Evolutionary conservation across 2,888 invertebrate species (phyloP).

Genomic region (Dendrolimus houi): DNA sequence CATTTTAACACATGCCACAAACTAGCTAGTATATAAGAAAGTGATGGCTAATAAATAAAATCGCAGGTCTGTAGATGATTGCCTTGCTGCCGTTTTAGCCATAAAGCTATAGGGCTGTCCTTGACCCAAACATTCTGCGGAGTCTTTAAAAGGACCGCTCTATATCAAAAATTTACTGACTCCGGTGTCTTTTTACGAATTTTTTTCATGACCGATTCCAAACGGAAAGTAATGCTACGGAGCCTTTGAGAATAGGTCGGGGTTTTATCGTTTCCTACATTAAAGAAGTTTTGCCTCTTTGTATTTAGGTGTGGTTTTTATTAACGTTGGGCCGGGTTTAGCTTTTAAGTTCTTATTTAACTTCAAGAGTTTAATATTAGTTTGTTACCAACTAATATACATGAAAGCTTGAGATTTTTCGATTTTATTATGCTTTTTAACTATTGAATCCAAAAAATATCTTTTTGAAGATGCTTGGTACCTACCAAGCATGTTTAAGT

Average conservation of each 20-base stretch:
- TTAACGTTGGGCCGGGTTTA: not conserved
- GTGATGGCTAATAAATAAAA: too few relatives aligned
- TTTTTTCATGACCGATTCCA: constrained; percentile 9
- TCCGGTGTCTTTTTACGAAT: constrained; percentile 22
- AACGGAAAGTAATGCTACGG: constrained; percentile 4
- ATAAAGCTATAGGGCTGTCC: constrained; percentile 32
- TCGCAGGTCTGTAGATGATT: constrained; percentile 6
- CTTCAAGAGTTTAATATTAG: not conserved
- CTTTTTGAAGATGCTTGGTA: too few relatives aligned
- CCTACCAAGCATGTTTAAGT: too few relatives aligned
- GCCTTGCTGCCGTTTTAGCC: constrained; percentile 21
- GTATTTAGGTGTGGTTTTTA: not conserved
- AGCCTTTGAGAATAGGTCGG: not conserved
- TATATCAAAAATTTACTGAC: constrained; percentile 35
- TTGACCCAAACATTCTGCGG: constrained; percentile 33
- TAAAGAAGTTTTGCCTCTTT: constrained; percentile 7
- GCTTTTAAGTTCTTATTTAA: not conserved
- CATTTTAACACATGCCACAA: too few relatives aligned
- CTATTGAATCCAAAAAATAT: too few relatives aligned
- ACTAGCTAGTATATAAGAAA: too few relatives aligned
- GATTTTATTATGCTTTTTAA: too few relatives aligned
- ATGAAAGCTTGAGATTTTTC: too few relatives aligned
- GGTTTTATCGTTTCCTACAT: constrained; percentile 7
- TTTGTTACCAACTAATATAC: too few relatives aligned
- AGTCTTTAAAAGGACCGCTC: constrained; percentile 20